Conservation (phyloP, 2,888 invertebrate species). For the Bembecia ichneumoniformis region DNA sequence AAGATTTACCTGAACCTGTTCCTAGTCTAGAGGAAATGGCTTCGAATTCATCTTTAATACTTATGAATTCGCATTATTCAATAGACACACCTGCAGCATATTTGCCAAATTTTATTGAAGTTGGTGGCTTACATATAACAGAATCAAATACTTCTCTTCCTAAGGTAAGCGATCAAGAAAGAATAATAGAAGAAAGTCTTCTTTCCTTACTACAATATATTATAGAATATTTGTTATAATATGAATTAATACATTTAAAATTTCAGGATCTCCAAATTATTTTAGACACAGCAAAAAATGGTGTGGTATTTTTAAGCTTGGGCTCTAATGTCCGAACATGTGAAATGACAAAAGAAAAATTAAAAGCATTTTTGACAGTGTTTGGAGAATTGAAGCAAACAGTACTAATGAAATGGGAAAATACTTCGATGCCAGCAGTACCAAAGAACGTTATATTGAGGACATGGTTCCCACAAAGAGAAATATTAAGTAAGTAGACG, state of each 20-base stretch:
- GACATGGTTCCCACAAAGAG: conserved; percentile 70
- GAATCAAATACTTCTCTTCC: background rate
- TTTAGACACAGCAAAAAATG: conserved; percentile 25
- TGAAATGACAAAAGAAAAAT: conserved; percentile 21
- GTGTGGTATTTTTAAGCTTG: conserved; percentile 31
- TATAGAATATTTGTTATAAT: background rate
- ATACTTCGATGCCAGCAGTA: conserved; percentile 33
- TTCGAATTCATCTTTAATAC: conserved; percentile 24
- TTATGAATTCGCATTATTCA: conserved; percentile 40
- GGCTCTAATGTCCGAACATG: conserved; percentile 31
- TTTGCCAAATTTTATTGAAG: conserved; percentile 46
- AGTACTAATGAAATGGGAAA: conserved; percentile 69
- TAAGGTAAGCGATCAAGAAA: background rate
- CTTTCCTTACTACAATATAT: background rate
- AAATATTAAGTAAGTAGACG: conserved; percentile 36
- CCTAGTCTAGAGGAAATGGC: conserved; percentile 16
- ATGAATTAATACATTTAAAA: background rate
- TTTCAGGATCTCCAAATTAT: conserved; percentile 26
- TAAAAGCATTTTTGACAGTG: conserved; percentile 31
- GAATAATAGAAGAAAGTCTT: background rate
- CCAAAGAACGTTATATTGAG: conserved; percentile 51
- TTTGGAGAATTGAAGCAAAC: conserved; percentile 53
- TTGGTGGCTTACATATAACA: conserved; percentile 31
- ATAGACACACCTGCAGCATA: conserved; percentile 29
- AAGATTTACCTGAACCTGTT: conserved; percentile 10